Evolutionary conservation across 1,140 invertebrate genomes (phyloP).

Genomic region (Drosophila ananassae): DNA sequence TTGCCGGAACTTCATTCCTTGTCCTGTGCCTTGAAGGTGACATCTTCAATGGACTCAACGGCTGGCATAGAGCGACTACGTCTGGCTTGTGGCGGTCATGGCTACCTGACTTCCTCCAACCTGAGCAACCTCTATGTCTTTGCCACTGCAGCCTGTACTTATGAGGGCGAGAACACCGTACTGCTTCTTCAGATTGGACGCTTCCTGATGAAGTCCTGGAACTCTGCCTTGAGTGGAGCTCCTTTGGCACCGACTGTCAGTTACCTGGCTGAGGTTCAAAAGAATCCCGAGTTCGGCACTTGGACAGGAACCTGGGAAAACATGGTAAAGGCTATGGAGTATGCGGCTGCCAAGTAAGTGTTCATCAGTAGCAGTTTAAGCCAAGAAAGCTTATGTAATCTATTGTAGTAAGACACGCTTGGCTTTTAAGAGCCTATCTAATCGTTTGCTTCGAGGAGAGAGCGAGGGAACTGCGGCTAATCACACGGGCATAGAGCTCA

Average conservation of each 20-base stretch:
- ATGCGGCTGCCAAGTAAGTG: constrained; percentile 89
- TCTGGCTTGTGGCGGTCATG: constrained; percentile 96
- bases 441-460: constrained; percentile 86
- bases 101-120: constrained; percentile 93
- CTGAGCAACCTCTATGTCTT: constrained; percentile 91
- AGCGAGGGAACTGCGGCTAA: constrained; percentile 93
- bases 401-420: constrained; percentile 88
- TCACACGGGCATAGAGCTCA: constrained; percentile 91
- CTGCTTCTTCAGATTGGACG: constrained; percentile 94
- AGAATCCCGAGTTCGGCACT: constrained; percentile 69
- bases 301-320: constrained; percentile 88
- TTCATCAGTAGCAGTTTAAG: rapidly evolving
- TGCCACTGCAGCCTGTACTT: constrained; percentile 93
- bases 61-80: constrained; percentile 91
- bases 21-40: constrained; percentile 95
- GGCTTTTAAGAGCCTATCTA: constrained; percentile 88
- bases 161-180: constrained; percentile 98
- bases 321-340: constrained; percentile 88
- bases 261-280: constrained; percentile 86
- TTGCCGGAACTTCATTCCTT: constrained; percentile 95
- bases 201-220: constrained; percentile 90
- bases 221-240: constrained; percentile 86
- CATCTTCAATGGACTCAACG: constrained; percentile 89
- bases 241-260: constrained; percentile 87
- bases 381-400: constrained; percentile 16